Evolutionary conservation across 1,140 invertebrate species (phyloP), one percentile per base, ranked within the genome.

Genomic region (Dryas iulia): DNA sequence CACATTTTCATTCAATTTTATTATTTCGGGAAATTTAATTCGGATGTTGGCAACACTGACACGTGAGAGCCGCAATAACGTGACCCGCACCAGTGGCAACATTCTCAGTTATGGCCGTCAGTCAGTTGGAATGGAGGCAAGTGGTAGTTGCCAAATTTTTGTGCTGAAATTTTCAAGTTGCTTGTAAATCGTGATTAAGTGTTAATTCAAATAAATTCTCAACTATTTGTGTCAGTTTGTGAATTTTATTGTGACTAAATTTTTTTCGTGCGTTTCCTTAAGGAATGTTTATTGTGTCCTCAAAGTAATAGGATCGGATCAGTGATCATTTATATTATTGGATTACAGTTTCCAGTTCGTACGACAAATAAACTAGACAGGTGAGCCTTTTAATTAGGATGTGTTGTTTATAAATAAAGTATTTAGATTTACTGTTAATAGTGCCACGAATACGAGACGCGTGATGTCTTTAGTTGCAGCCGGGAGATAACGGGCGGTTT

Each of bases 81-180:
- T 88, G 84, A 90, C 84, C 79, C 67, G 72, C 57, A 28, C 62
- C 62, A 71, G 63, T 85, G 84, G 84, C 83, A 90, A 87, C 82
- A 89, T 84, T 87, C 87, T 88, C 60, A 90, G 88, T 89, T 79
- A 90, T 90, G 88, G 86, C 88, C 86, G 86, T 87, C 77, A 79
- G 86, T 87, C 80, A 79, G 73, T 81, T 86, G 74, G 82, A 80
- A 78, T 79, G 81, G 81, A 78, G 80, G 81, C 66, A 65, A 78
- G 76, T 76, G 75, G 75, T 74, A 67, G 77, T 86, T 86, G 78
- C 76, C 76, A 78, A 81, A 85, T 79, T 79, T 85, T 82, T 77
- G 78, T 82, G 81, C 78, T 76, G 75, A 83, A 83, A 78, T 84
- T 82, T 73, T 77, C 71, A 82, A 83, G 80, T 87, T 86, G 84